Evolutionary conservation across 2,888 invertebrate species (phyloP).

Genomic region (Ctena decussata): DNA sequence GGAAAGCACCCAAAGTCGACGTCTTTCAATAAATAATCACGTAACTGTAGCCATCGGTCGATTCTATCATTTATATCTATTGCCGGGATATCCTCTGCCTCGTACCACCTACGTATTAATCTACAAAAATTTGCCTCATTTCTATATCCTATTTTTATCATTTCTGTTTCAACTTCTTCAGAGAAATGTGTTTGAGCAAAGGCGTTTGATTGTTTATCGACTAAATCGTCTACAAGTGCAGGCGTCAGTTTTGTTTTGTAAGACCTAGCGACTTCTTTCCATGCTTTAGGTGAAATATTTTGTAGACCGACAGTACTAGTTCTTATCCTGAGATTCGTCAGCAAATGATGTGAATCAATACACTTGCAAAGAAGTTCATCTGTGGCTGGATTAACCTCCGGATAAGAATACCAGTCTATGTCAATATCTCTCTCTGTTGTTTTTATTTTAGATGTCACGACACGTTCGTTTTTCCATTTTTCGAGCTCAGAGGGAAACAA

Average conservation of each 20-base stretch:
- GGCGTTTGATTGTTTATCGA: constrained; percentile 27
- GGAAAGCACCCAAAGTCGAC: constrained; percentile 33
- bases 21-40: constrained; percentile 13
- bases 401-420: constrained; percentile 20
- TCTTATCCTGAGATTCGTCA: constrained; percentile 15
- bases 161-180: constrained; percentile 22
- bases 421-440: neutral
- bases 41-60: neutral
- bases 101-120: constrained; percentile 39
- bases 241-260: neutral
- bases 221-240: constrained; percentile 14
- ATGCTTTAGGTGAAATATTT: constrained; percentile 11
- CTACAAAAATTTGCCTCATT: constrained; percentile 37
- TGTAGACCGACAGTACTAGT: neutral
- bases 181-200: constrained; percentile 28
- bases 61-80: constrained; percentile 7
- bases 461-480: neutral
- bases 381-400: constrained; percentile 1
- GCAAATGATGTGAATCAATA: constrained; percentile 14
- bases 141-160: constrained; percentile 28
- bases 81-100: constrained; percentile 39
- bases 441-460: neutral
- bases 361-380: constrained; percentile 11
- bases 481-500: neutral
- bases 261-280: too few relatives aligned